These are phyloP conservation scores for Drosophila ananassae DNA, from an alignment of 1,140 invertebrate genomes.

Conservation along the genomic window DNA sequence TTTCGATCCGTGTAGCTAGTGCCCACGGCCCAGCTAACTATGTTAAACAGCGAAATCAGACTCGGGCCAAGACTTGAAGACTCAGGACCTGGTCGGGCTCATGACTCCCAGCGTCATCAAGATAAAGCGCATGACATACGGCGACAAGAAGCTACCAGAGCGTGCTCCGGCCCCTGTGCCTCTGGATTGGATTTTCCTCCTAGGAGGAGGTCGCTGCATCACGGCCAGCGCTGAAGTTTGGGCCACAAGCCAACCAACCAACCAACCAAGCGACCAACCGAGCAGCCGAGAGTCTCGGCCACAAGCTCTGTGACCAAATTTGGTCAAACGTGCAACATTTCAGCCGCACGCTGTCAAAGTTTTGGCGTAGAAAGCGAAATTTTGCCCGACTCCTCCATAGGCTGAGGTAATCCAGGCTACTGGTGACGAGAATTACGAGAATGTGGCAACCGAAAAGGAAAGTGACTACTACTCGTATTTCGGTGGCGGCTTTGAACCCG, in stretches of 20 bases:
- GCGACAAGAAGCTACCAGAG: constrained; percentile 80
- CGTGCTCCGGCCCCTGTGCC: constrained; percentile 55
- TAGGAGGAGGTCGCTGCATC: constrained; percentile 59
- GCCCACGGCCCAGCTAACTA: constrained; percentile 64
- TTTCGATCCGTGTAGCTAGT: constrained; percentile 1
- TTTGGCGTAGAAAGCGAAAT: constrained; percentile 78
- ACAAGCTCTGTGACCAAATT: constrained; percentile 62
- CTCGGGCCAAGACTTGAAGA: constrained; percentile 54
- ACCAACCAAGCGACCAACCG: not conserved
- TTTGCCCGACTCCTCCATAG: constrained; percentile 27
- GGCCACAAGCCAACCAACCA: not conserved
- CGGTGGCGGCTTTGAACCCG: constrained; percentile 1
- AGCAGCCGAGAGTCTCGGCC: not conserved
- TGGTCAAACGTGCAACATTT: constrained; percentile 81
- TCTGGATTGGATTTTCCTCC: constrained; percentile 11
- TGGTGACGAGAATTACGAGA: constrained; percentile 56
- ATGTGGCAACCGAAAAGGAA: constrained; percentile 57
- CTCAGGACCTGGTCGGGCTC: constrained; percentile 60
- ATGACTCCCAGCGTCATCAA: constrained; percentile 67
- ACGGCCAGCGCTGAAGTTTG: constrained; percentile 18
- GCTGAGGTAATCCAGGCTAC: constrained; percentile 65
- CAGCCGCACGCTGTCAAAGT: constrained; percentile 77
- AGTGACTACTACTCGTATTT: constrained; percentile 26
- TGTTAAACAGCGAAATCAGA: constrained; percentile 79
- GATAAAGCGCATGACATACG: constrained; percentile 80